Evolutionary conservation across 2,797 vertebrate species (phyloP).

Genomic region (Micropoecilia bifurca): DNA sequence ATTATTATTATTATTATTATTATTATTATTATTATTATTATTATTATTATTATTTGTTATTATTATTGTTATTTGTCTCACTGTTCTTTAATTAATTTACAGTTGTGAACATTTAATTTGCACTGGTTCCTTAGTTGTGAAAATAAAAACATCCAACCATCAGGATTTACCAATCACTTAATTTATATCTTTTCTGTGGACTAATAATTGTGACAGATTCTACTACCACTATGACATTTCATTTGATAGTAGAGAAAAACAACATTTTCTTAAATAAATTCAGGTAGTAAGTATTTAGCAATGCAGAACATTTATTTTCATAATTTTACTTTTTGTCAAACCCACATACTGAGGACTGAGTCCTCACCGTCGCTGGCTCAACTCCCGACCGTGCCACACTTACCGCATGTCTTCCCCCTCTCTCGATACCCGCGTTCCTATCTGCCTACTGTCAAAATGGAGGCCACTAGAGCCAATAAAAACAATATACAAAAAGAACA

Average conservation of each 20-base stretch:
- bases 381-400: no score
- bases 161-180: background rate
- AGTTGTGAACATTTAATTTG: background rate
- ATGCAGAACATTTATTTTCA: conserved; percentile 19
- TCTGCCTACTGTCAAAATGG: no score
- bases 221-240: background rate
- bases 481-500: no score
- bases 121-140: background rate
- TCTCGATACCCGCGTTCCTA: no score
- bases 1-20: no score
- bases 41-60: background rate
- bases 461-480: no score
- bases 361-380: no score
- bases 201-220: background rate
- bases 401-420: no score
- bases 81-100: background rate
- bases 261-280: no score
- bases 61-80: background rate
- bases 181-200: background rate
- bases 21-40: background rate
- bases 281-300: conserved; percentile 1
- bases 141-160: background rate
- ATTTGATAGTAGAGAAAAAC: background rate
- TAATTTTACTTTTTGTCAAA: conserved; percentile 6
- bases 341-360: no score